Conservation (phyloP, 2,797 vertebrate genomes). For the Ceryle rudis region DNA sequence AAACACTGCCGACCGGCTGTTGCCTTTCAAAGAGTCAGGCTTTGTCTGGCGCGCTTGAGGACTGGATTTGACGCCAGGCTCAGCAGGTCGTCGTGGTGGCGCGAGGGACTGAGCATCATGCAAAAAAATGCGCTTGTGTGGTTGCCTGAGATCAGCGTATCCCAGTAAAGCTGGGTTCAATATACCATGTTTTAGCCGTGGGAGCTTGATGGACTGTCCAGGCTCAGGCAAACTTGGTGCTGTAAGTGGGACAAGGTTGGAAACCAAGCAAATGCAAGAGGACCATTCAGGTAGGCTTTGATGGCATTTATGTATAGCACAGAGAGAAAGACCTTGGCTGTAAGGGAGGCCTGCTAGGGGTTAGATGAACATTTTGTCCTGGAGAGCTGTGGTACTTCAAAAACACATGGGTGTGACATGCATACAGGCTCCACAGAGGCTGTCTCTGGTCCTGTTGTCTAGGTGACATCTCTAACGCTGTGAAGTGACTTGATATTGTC, state of each 20-base stretch:
- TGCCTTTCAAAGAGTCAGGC: conserved; percentile 11
- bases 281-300: background rate
- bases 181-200: accelerated
- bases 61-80: background rate
- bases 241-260: background rate
- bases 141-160: background rate
- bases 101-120: background rate
- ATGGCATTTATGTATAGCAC: accelerated
- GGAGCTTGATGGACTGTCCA: background rate
- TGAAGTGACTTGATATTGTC: background rate
- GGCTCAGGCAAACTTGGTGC: background rate
- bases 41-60: background rate
- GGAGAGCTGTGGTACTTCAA: background rate
- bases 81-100: background rate
- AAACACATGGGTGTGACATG: background rate
- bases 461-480: background rate
- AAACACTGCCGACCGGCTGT: conserved; percentile 31
- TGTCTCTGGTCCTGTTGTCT: background rate
- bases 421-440: background rate
- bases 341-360: background rate
- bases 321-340: background rate
- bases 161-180: background rate
- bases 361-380: background rate
- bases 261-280: background rate
- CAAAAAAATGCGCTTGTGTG: background rate